phyloP scores from a whole-genome alignment of 2,113 vertebrate species.

The Catharus fuscescens region DNA sequence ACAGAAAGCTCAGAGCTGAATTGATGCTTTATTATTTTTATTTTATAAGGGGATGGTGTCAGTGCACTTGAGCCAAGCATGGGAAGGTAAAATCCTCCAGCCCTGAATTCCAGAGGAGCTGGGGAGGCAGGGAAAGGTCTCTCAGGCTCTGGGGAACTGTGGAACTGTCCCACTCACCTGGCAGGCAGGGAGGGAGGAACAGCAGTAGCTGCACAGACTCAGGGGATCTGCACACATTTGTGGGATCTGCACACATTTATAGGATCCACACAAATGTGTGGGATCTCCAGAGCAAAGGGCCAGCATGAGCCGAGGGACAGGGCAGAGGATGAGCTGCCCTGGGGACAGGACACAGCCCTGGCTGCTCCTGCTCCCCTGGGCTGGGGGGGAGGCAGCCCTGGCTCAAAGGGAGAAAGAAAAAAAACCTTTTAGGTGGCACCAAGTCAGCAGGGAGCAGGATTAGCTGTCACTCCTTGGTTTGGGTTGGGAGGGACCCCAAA shows the following conservation, averaged over 20 bases:
- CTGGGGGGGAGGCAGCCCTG: neutral
- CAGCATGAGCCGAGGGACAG: neutral
- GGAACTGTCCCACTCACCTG: neutral
- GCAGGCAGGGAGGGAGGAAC: neutral
- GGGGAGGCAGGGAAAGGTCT: neutral
- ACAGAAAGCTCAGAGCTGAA: neutral
- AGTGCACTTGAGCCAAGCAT: no score
- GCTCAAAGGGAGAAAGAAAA: neutral
- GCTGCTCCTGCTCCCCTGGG: neutral
- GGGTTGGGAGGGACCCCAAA: neutral
- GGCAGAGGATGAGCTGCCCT: neutral
- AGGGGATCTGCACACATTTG: neutral
- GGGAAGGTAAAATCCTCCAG: neutral
- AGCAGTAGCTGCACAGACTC: neutral
- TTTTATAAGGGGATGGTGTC: neutral
- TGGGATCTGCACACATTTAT: neutral
- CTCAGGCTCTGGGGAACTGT: neutral
- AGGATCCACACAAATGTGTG: no score
- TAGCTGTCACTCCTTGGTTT: neutral
- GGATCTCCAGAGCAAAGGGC: neutral
- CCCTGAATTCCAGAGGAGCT: neutral
- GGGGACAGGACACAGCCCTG: neutral
- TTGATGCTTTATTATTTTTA: neutral
- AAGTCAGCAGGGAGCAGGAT: neutral
- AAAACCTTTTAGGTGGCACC: neutral